phyloP scores from a whole-genome alignment of 1,140 invertebrate species.

The Calycopis cecrops region DNA sequence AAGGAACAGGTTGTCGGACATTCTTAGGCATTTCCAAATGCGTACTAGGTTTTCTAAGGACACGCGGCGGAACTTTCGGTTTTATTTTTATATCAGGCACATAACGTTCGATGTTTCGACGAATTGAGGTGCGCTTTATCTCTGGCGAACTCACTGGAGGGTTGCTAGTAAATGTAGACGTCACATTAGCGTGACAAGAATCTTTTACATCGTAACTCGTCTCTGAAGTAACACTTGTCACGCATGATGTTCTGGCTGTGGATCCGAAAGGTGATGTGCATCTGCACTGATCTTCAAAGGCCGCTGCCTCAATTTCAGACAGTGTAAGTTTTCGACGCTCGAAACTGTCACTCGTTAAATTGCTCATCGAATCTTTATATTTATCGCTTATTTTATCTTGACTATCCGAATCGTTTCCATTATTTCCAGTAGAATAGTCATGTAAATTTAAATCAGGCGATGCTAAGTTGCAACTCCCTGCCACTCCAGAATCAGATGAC shows the following conservation, averaged over 20 bases:
- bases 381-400: slow-evolving; percentile 45
- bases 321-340: slow-evolving; percentile 62
- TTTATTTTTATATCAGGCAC: slow-evolving; percentile 58
- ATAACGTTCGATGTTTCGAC: slow-evolving; percentile 57
- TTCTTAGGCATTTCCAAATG: slow-evolving; percentile 67
- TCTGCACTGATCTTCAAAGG: slow-evolving; percentile 81
- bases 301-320: slow-evolving; percentile 79
- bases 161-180: slow-evolving; percentile 53
- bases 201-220: slow-evolving; percentile 71
- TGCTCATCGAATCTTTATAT: slow-evolving; percentile 37
- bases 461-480: slow-evolving; percentile 84
- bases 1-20: slow-evolving; percentile 56
- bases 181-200: slow-evolving; percentile 65
- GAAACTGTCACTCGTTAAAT: slow-evolving; percentile 39
- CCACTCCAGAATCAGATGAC: slow-evolving; percentile 89
- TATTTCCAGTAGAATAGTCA: slow-evolving; percentile 41
- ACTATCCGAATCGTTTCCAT: slow-evolving; percentile 51
- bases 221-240: slow-evolving; percentile 73
- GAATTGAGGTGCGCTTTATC: slow-evolving; percentile 65
- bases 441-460: slow-evolving; percentile 77
- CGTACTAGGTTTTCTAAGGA: slow-evolving; percentile 67
- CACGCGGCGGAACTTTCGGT: slow-evolving; percentile 55
- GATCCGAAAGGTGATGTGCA: slow-evolving; percentile 84
- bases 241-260: slow-evolving; percentile 78
- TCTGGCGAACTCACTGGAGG: slow-evolving; percentile 57